These are phyloP conservation scores for Solenodon paradoxus DNA, from an alignment of 2,113 vertebrate genomes.

Conservation along the genomic window DNA sequence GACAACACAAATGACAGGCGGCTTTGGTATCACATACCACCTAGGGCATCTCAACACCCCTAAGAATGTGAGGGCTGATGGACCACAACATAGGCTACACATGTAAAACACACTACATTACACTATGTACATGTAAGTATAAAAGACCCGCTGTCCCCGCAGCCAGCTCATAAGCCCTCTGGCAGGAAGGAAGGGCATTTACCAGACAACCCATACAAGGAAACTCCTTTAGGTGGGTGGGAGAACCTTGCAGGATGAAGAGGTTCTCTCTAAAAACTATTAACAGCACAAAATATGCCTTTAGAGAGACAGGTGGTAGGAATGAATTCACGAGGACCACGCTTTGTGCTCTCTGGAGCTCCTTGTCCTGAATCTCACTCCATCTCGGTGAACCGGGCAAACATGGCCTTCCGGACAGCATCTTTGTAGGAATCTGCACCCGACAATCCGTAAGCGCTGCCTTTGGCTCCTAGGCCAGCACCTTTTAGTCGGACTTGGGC, in stretches of 20 bases:
- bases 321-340: slow-evolving; percentile 64
- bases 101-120: slow-evolving; percentile 76
- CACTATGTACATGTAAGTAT: slow-evolving; percentile 81
- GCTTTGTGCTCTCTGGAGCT: not conserved
- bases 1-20: slow-evolving; percentile 75
- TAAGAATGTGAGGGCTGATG: slow-evolving; percentile 2
- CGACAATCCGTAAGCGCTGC: slow-evolving; percentile 93
- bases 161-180: slow-evolving; percentile 70
- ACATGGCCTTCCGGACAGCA: slow-evolving; percentile 98
- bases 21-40: slow-evolving; percentile 74
- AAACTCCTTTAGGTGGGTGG: slow-evolving; percentile 64
- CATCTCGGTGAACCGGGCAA: slow-evolving; percentile 97
- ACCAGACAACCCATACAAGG: slow-evolving; percentile 45
- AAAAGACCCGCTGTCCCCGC: slow-evolving; percentile 70
- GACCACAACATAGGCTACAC: slow-evolving; percentile 71
- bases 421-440: slow-evolving; percentile 97
- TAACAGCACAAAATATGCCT: slow-evolving; percentile 71
- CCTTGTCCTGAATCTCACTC: slow-evolving; percentile 81
- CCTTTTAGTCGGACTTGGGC: slow-evolving; percentile 95
- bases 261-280: slow-evolving; percentile 73
- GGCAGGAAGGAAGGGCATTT: slow-evolving; percentile 65
- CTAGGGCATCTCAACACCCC: slow-evolving; percentile 62
- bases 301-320: slow-evolving; percentile 69
- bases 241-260: slow-evolving; percentile 73
- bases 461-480: slow-evolving; percentile 95